Evolutionary conservation across 2,797 vertebrate genomes (phyloP).

Genomic region (Chrysocyon brachyurus): DNA sequence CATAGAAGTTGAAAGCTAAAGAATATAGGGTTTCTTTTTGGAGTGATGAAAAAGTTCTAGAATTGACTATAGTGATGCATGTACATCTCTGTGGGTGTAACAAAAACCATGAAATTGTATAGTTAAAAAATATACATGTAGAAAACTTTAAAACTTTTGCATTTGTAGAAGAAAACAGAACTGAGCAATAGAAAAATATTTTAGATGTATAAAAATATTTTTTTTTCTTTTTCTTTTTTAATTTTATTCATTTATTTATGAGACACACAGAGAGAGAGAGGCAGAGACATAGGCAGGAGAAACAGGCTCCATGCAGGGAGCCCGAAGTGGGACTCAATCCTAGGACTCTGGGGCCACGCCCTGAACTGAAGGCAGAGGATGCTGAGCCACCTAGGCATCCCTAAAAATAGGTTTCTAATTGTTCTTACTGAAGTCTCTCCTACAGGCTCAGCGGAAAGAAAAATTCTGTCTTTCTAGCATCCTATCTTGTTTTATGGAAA

Average conservation of each 20-base stretch:
- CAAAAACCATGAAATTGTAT: constrained; percentile 34
- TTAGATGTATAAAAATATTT: not conserved
- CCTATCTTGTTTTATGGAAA: not conserved
- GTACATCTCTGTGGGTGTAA: not conserved
- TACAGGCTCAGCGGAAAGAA: not conserved
- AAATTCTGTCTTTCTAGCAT: not conserved
- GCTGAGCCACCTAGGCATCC: too few species aligned
- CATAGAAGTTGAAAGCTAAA: not conserved
- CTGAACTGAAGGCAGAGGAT: too few species aligned
- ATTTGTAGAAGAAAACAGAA: constrained; percentile 48
- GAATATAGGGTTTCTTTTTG: not conserved
- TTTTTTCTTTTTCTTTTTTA: too few species aligned
- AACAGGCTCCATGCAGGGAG: too few species aligned
- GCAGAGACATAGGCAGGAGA: too few species aligned
- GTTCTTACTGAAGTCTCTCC: not conserved
- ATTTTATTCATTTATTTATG: too few species aligned
- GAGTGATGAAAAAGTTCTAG: constrained; percentile 33
- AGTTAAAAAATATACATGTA: constrained; percentile 20
- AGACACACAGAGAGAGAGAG: too few species aligned
- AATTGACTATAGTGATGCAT: not conserved
- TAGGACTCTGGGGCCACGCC: too few species aligned
- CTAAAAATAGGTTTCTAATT: constrained; percentile 8
- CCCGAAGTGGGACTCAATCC: too few species aligned
- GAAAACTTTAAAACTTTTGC: not conserved
- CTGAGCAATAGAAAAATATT: constrained; percentile 22